Conservation (phyloP, 1,140 invertebrate species). For the Drosophila tani region DNA sequence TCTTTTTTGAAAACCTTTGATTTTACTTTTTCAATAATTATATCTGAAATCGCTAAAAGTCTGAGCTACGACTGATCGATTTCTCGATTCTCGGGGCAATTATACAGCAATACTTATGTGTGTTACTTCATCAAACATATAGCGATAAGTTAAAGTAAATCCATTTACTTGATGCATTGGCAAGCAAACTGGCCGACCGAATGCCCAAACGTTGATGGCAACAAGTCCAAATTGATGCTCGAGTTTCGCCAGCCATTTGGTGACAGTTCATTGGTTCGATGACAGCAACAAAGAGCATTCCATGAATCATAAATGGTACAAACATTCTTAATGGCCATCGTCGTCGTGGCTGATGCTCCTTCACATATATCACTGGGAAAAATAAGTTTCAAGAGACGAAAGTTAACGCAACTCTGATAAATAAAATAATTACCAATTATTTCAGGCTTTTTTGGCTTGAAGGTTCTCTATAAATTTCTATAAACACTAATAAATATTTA, state of each 20-base stretch:
- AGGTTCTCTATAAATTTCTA: too few relatives aligned
- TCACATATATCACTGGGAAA: slow-evolving; percentile 15
- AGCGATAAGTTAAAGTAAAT: slow-evolving; percentile 16
- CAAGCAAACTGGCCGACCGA: slow-evolving; percentile 11
- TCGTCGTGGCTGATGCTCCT: not conserved
- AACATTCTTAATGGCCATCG: slow-evolving; percentile 38
- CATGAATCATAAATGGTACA: slow-evolving; percentile 50
- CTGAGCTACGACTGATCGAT: too few relatives aligned
- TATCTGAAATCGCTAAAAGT: too few relatives aligned
- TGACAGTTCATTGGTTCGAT: slow-evolving; percentile 42
- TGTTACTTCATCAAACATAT: not conserved
- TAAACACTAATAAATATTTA: too few relatives aligned
- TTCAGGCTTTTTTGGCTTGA: too few relatives aligned
- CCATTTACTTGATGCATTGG: slow-evolving; percentile 35
- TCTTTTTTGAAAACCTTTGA: too few relatives aligned
- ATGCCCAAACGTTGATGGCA: slow-evolving; percentile 29
- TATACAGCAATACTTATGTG: not conserved
- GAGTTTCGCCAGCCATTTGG: slow-evolving; percentile 34
- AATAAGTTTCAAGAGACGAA: not conserved
- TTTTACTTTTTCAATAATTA: too few relatives aligned
- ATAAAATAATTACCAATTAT: too few relatives aligned
- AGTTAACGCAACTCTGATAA: too few relatives aligned
- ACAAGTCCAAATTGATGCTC: slow-evolving; percentile 45
- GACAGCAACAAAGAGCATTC: slow-evolving; percentile 51
- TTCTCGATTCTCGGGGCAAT: not conserved